Conservation (phyloP, 2,113 vertebrate species). For the Vanacampus margaritifer region DNA sequence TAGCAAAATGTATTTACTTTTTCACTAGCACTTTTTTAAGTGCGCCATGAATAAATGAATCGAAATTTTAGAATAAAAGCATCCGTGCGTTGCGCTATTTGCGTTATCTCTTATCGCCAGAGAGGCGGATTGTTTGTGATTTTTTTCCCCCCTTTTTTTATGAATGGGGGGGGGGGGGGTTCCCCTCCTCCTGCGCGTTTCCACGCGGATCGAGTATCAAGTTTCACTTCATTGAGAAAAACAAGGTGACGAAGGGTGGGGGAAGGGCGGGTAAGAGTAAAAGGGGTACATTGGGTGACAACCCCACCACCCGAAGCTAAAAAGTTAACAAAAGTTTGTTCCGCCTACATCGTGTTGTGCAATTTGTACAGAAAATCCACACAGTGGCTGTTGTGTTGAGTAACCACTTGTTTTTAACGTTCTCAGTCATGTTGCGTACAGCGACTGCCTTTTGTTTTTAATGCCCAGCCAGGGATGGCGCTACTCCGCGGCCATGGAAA, state of each 20-base stretch:
- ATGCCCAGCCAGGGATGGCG: too few species aligned
- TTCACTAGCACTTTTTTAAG: slow-evolving; percentile 55
- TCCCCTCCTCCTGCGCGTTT: slow-evolving; percentile 29
- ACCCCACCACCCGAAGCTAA: slow-evolving; percentile 4
- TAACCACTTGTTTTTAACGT: neutral
- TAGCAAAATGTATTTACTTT: slow-evolving; percentile 59
- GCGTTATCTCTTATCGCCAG: slow-evolving; percentile 24
- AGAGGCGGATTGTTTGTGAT: slow-evolving; percentile 34
- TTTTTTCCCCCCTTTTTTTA: slow-evolving; percentile 52
- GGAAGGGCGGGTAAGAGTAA: slow-evolving; percentile 14
- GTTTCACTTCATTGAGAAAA: slow-evolving; percentile 80
- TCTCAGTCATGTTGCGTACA: neutral
- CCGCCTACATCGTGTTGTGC: neutral
- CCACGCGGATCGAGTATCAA: slow-evolving; percentile 68
- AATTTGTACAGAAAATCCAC: neutral
- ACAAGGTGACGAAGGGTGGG: slow-evolving; percentile 56
- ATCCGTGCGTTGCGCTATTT: neutral
- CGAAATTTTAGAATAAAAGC: neutral
- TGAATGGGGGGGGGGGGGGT: slow-evolving; percentile 68
- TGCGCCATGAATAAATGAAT: neutral
- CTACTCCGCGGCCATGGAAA: too few species aligned
- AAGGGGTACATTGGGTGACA: slow-evolving; percentile 12
- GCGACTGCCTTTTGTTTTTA: too few species aligned
- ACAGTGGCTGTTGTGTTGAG: slow-evolving; percentile 6
- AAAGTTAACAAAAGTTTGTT: neutral